Percentiles rank a stretch among this genome's conserved stretches.
Evolutionary conservation across 2,888 invertebrate genomes (phyloP).

Genomic region (Ypsolopha sequella): DNA sequence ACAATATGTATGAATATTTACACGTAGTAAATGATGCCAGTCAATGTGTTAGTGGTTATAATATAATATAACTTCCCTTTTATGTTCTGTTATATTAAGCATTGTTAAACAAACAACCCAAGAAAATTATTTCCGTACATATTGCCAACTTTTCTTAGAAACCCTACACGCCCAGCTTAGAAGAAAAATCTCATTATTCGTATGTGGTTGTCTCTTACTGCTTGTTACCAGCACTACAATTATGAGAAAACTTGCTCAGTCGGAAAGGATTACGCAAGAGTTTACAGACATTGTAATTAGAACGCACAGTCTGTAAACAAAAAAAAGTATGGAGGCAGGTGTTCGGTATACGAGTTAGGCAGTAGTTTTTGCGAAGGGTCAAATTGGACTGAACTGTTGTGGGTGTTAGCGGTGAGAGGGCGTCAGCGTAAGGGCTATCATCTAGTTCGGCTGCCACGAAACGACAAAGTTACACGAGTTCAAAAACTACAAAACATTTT

Average conservation of each 20-base stretch:
- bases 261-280: not conserved
- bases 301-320: not conserved
- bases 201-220: no score
- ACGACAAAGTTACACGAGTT: constrained; percentile 36
- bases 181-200: no score
- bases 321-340: not conserved
- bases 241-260: not conserved
- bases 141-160: no score
- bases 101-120: no score
- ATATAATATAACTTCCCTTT: no score
- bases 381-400: not conserved
- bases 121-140: no score
- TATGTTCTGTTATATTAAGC: no score
- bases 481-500: not conserved
- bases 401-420: not conserved
- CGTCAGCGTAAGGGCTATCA: not conserved
- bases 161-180: no score
- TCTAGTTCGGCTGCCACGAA: constrained; percentile 24
- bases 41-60: no score
- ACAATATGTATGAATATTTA: no score
- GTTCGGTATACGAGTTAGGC: not conserved
- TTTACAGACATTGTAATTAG: not conserved
- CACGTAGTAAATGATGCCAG: no score
- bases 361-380: constrained; percentile 1
- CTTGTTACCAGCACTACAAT: no score